These are phyloP conservation scores for Temnothorax ravouxi DNA, from an alignment of 2,888 invertebrate species.

Conservation along the genomic window DNA sequence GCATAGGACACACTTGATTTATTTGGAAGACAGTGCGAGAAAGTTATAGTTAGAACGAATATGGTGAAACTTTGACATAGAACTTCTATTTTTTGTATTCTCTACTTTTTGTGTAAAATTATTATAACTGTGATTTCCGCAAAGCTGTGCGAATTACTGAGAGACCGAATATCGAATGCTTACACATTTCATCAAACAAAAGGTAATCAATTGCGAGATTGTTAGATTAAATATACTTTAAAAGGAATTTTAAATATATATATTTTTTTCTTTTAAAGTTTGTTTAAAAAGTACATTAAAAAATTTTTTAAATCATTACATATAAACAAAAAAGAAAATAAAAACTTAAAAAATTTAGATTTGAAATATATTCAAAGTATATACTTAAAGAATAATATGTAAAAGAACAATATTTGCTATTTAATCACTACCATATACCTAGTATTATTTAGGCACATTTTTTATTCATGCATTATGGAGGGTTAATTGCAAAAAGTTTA, in stretches of 20 bases:
- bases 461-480: not conserved
- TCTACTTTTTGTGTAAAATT: not conserved
- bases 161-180: not conserved
- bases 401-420: not conserved
- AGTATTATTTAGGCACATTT: not conserved
- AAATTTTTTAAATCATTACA: not conserved
- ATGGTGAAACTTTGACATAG: not conserved
- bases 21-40: not conserved
- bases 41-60: not conserved
- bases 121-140: not conserved
- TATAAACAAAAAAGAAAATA: not conserved
- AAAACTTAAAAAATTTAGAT: not conserved
- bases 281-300: not conserved
- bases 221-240: not conserved
- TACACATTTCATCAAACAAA: not conserved
- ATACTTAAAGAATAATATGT: not conserved
- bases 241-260: not conserved
- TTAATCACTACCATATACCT: not conserved
- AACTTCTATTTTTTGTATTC: not conserved
- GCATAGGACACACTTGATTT: not conserved
- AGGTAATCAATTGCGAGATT: slow-evolving; percentile 8
- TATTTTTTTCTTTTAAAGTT: not conserved
- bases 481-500: not conserved
- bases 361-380: not conserved
- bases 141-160: not conserved